Evolutionary conservation across 2,888 invertebrate genomes (phyloP).

Genomic region (Drosophila robusta): DNA sequence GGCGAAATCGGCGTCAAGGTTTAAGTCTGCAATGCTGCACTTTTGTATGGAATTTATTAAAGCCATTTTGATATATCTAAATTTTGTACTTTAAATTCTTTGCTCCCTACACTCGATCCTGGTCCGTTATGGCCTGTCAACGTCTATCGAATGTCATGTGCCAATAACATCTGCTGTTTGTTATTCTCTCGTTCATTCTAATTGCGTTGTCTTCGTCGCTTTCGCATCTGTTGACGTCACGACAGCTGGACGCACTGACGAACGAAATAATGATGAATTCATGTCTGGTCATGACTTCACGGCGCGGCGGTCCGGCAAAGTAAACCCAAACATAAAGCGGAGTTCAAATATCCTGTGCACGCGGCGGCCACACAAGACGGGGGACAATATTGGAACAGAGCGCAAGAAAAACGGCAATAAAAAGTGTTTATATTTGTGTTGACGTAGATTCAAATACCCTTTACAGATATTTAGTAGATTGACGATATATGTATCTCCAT

Average conservation of each 20-base stretch:
- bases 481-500: no score
- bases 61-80: conserved; percentile 63
- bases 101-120: conserved; percentile 1
- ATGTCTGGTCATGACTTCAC: conserved; percentile 73
- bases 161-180: conserved; percentile 45
- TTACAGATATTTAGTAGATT: neutral
- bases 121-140: conserved; percentile 1
- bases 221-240: conserved; percentile 64
- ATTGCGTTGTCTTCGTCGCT: conserved; percentile 40
- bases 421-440: neutral
- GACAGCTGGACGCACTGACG: conserved; percentile 35
- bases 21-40: conserved; percentile 45
- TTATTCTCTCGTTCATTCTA: conserved; percentile 32
- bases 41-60: conserved; percentile 68
- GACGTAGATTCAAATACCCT: neutral
- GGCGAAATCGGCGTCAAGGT: conserved; percentile 86
- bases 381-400: conserved; percentile 8
- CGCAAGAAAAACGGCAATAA: conserved; percentile 1
- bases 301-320: conserved; percentile 30
- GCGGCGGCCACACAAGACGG: conserved; percentile 12
- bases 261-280: conserved; percentile 67
- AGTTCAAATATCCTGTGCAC: conserved; percentile 34
- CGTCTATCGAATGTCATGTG: conserved; percentile 33
- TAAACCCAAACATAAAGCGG: conserved; percentile 10
- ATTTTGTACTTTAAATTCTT: conserved; percentile 5